Percentiles rank a stretch among this genome's conserved stretches.
Conservation (phyloP, 37 sponge, comb jelly and placozoan species). For the Diacarnus erythraeanus region DNA sequence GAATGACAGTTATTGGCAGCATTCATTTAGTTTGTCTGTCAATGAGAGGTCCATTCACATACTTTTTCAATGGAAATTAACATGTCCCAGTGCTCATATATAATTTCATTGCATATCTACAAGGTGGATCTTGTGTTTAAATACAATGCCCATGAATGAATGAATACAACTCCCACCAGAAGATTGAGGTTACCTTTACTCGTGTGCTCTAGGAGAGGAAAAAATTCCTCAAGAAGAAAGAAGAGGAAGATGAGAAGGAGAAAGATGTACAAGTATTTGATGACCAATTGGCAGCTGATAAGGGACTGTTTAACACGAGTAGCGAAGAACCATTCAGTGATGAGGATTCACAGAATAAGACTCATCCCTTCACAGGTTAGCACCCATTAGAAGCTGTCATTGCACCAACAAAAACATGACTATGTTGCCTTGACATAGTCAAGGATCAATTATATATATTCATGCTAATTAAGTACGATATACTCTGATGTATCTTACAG, state of each 20-base stretch:
- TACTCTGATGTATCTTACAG: not conserved
- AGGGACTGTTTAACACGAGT: not conserved
- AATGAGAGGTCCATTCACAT: too few species aligned
- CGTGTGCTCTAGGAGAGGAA: not conserved
- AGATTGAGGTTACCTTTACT: not conserved
- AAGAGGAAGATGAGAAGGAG: conserved; percentile 20
- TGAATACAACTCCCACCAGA: too few species aligned
- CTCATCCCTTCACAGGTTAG: conserved; percentile 8
- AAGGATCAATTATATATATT: too few species aligned
- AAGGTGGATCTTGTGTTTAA: too few species aligned
- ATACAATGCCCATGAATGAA: too few species aligned
- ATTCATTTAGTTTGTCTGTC: too few species aligned
- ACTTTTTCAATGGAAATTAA: too few species aligned
- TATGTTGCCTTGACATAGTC: too few species aligned
- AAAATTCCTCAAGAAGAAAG: conserved; percentile 27
- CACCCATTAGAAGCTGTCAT: not conserved
- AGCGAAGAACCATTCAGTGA: not conserved
- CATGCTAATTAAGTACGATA: not conserved
- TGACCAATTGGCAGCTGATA: not conserved
- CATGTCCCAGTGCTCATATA: too few species aligned
- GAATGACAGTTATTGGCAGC: too few species aligned
- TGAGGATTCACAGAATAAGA: not conserved
- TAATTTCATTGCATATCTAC: too few species aligned
- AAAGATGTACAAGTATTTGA: conserved; percentile 9
- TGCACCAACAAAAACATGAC: not conserved